Base-by-base conservation (phyloP, 2,888 invertebrate species). In the Monochamus alternatus region DNA sequence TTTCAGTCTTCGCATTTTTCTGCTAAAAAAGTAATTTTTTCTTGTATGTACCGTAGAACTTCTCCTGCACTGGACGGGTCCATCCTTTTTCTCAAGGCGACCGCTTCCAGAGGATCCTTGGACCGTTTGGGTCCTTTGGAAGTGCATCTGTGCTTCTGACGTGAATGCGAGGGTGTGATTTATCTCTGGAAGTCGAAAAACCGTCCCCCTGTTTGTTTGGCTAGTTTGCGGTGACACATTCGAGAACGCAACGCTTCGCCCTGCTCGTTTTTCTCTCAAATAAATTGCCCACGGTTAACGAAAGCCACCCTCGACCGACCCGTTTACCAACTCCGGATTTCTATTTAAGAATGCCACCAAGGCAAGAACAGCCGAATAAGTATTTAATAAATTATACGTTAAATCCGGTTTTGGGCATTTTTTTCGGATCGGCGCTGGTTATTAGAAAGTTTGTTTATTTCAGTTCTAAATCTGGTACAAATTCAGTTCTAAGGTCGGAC, bases 141-240 rank as follows among this genome's bases (percentile, higher is more conserved):
- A 78, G 73, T 80, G 80, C 80, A 80, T 80, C 77, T 78, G 80
- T 78, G 75, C 73, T 69, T 73, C 76, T 78, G 78, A 80, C 80
- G 71, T 77, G 75, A 76, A 75, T 73, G 75, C 70, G 77, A 73
- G 78, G 75, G 75, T 74, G 77, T 80, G 80, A 80, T 80, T 80
- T 80, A 80, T 80, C 72, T 63, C 75, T 51, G 43, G 44, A 71
- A 72, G 69, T 65, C 67, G 66, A 73, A 77, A 75, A 71, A 64
- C 51, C 63, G 60, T 62, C 72, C 76, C 68, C 71, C 65, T 69
- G 74, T 74, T 77, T 77, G 73, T 76, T 76, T 76, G 70, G 75
- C 75, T 65, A 43, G 69, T 75, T 70, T 65, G 65, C 65, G 69
- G 63, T 63, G 67, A 69, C 69, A 69, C 59, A 60, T 69, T 60